Conservation (phyloP, 2,113 vertebrate species). For the Alethe diademata region DNA sequence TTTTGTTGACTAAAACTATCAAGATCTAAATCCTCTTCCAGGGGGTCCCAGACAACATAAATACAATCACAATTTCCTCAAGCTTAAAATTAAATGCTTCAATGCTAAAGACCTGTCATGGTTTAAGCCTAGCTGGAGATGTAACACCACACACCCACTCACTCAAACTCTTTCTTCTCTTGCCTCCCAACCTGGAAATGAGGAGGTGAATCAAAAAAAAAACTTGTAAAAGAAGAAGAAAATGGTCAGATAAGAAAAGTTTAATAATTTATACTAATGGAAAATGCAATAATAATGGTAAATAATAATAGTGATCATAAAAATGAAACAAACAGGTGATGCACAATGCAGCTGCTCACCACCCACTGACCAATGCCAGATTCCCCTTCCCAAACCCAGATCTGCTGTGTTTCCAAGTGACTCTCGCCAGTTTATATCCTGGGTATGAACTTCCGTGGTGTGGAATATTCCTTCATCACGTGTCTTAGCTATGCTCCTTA, state of each 20-base stretch:
- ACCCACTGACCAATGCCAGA: not conserved
- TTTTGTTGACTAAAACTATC: not conserved
- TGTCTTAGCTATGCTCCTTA: not conserved
- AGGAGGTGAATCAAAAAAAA: not conserved
- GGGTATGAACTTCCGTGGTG: not conserved
- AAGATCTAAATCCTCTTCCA: not conserved
- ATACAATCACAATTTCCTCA: not conserved
- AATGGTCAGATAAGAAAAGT: too few relatives aligned
- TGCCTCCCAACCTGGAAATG: not conserved
- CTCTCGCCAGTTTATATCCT: not conserved
- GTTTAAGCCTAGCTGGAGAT: not conserved
- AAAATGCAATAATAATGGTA: not conserved
- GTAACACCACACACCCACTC: too few relatives aligned
- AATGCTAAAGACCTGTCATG: not conserved
- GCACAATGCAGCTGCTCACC: not conserved
- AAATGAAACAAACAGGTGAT: not conserved
- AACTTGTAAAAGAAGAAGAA: not conserved
- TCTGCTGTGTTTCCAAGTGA: not conserved
- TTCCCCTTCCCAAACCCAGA: accelerated
- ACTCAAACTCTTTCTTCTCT: not conserved
- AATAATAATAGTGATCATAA: not conserved
- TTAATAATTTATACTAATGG: not conserved
- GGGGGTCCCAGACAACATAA: not conserved
- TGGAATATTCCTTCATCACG: not conserved
- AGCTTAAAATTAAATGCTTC: not conserved